A percentile compares a stretch with the other conserved stretches of the same genome.
Conservation (phyloP, 2,888 invertebrate genomes). For the Erebia ligea region DNA sequence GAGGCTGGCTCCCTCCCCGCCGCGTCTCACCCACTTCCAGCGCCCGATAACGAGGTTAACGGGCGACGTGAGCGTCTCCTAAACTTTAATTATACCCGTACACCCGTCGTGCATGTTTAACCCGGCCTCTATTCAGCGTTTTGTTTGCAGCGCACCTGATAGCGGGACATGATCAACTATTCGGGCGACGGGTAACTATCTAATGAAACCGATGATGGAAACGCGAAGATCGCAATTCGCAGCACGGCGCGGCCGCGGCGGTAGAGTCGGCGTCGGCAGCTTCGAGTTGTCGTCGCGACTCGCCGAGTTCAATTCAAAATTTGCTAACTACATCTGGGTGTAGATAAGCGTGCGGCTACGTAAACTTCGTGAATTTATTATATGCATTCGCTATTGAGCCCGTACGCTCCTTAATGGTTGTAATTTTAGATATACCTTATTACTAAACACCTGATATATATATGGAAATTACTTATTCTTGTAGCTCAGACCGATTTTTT, state of each 20-base stretch:
- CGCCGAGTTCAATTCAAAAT: conserved; percentile 54
- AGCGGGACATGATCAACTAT: conserved; percentile 67
- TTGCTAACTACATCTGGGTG: conserved; percentile 57
- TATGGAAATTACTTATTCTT: conserved; percentile 14
- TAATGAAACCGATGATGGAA: conserved; percentile 67
- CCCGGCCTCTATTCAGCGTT: conserved; percentile 78
- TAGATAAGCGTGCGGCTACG: conserved; percentile 48
- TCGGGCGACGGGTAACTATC: conserved; percentile 65
- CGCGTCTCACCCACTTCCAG: conserved; percentile 83
- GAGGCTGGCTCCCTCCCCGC: conserved; percentile 68
- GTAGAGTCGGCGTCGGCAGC: conserved; percentile 45
- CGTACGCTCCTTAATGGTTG: conserved; percentile 33
- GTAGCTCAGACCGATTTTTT: not conserved
- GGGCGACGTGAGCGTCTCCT: conserved; percentile 84
- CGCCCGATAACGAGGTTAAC: conserved; percentile 84
- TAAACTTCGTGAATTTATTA: conserved; percentile 50
- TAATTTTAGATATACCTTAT: conserved; percentile 32
- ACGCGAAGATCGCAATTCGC: conserved; percentile 51
- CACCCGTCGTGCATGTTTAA: conserved; percentile 82
- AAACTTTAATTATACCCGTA: conserved; percentile 84
- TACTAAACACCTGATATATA: conserved; percentile 35
- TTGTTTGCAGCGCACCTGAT: conserved; percentile 80
- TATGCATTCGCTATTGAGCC: conserved; percentile 48
- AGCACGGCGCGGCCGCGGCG: conserved; percentile 38
- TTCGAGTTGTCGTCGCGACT: conserved; percentile 41